Evolutionary conservation across 2,797 vertebrate species (phyloP).

Genomic region (Sebastolobus alascanus): DNA sequence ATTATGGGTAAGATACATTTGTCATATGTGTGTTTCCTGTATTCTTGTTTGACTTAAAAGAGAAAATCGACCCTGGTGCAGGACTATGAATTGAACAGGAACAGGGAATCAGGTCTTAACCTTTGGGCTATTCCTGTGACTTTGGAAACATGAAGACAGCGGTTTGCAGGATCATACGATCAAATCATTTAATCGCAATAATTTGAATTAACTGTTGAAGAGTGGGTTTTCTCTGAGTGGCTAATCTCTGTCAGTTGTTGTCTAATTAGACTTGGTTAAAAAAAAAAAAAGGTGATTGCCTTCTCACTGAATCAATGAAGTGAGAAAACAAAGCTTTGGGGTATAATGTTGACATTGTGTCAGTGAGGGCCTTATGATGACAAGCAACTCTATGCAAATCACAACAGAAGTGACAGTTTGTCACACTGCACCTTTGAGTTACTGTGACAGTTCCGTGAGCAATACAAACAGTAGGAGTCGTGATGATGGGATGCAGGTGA

Average conservation of each 20-base stretch:
- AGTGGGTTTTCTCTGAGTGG: slow-evolving; percentile 31
- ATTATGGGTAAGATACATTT: slow-evolving; percentile 3
- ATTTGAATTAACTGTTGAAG: slow-evolving; percentile 2
- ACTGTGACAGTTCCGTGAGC: slow-evolving; percentile 62
- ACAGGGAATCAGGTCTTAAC: slow-evolving; percentile 6
- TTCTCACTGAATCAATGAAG: slow-evolving; percentile 5
- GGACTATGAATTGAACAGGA: neutral
- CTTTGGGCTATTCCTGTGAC: slow-evolving; percentile 7
- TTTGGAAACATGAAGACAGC: slow-evolving; percentile 10
- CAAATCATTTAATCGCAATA: slow-evolving; percentile 19
- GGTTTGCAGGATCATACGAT: neutral
- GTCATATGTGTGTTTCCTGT: slow-evolving; percentile 24
- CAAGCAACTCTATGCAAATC: slow-evolving; percentile 78
- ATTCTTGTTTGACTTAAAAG: slow-evolving; percentile 28
- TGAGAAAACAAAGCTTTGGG: slow-evolving; percentile 10
- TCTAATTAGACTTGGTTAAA: neutral
- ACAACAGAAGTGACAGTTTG: slow-evolving; percentile 42
- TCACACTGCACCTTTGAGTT: slow-evolving; percentile 51
- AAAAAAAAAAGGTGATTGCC: neutral
- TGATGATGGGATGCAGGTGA: slow-evolving; percentile 51
- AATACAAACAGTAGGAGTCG: slow-evolving; percentile 51
- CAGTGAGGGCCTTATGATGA: slow-evolving; percentile 41
- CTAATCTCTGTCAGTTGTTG: slow-evolving; percentile 17
- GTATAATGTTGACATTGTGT: slow-evolving; percentile 15
- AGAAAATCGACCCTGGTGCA: slow-evolving; percentile 6